Evolutionary conservation across 2,797 vertebrate species (phyloP).

Genomic region (Pangasius macronema): DNA sequence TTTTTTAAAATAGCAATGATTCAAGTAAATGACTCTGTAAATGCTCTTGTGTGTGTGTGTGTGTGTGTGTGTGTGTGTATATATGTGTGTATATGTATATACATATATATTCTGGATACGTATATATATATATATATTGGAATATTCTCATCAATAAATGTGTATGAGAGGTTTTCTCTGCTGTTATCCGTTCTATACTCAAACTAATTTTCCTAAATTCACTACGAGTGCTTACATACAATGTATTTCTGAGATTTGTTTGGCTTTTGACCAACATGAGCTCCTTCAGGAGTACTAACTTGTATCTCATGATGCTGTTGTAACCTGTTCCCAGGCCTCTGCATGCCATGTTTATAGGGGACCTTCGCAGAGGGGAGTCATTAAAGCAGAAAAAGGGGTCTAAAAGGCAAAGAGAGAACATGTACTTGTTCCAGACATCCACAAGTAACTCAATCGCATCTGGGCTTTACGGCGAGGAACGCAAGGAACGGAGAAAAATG

Average conservation of each 20-base stretch:
- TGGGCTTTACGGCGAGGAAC: constrained; percentile 44
- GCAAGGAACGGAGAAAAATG: constrained; percentile 33
- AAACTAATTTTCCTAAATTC: neutral
- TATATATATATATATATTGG: neutral
- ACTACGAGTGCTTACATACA: neutral
- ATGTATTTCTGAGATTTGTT: neutral
- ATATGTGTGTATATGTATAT: too few relatives aligned
- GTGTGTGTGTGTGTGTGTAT: too few relatives aligned
- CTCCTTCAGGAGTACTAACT: neutral
- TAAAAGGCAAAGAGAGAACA: constrained; percentile 36
- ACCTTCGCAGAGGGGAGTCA: constrained; percentile 48
- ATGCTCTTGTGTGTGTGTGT: neutral
- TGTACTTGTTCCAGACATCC: constrained; percentile 41
- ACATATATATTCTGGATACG: too few relatives aligned
- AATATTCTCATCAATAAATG: neutral
- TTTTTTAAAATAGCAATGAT: too few relatives aligned
- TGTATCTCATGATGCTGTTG: neutral
- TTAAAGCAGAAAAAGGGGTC: constrained; percentile 39
- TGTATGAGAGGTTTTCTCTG: neutral
- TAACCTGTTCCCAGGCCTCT: constrained; percentile 44
- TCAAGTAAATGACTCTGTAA: too few relatives aligned
- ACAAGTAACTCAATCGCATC: constrained; percentile 52
- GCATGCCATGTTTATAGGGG: constrained; percentile 35
- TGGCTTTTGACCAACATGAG: neutral
- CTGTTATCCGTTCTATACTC: neutral